Conservation (phyloP, 2,797 vertebrate species). For the Sebastes trivittatus region DNA sequence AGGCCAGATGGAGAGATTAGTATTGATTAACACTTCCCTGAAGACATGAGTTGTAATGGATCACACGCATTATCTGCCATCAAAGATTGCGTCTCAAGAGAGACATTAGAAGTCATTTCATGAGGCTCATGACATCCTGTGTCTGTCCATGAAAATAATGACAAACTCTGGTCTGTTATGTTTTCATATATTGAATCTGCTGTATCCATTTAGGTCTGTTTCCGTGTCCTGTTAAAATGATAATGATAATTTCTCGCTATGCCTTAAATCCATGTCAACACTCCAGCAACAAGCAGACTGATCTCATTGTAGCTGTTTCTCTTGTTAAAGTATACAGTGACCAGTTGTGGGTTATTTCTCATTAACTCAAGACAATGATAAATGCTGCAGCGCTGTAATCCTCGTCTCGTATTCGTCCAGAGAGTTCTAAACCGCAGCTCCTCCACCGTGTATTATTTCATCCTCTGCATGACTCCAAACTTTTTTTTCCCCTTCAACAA, state of each 20-base stretch:
- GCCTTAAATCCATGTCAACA: background rate
- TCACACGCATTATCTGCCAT: constrained; percentile 3
- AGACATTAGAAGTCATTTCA: constrained; percentile 7
- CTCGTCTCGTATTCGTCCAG: background rate
- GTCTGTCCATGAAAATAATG: background rate
- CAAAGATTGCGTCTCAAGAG: constrained; percentile 2
- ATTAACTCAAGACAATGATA: constrained; percentile 18
- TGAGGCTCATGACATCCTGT: background rate
- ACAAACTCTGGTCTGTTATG: background rate
- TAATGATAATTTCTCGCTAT: background rate
- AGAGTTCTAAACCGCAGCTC: background rate
- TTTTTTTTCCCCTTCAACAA: background rate
- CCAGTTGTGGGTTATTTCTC: constrained; percentile 5
- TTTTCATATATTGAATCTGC: background rate
- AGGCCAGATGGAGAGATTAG: constrained; percentile 5
- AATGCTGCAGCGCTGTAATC: constrained; percentile 14
- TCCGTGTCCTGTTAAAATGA: background rate
- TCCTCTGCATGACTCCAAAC: background rate
- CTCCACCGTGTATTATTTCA: constrained; percentile 28
- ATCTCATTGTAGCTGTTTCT: background rate
- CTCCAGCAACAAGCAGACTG: background rate
- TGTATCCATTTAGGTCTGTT: background rate
- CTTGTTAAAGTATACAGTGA: background rate
- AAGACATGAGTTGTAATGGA: background rate
- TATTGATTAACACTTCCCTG: constrained; percentile 22